phyloP scores from a whole-genome alignment of 2,113 vertebrate species.

The Dascyllus trimaculatus region DNA sequence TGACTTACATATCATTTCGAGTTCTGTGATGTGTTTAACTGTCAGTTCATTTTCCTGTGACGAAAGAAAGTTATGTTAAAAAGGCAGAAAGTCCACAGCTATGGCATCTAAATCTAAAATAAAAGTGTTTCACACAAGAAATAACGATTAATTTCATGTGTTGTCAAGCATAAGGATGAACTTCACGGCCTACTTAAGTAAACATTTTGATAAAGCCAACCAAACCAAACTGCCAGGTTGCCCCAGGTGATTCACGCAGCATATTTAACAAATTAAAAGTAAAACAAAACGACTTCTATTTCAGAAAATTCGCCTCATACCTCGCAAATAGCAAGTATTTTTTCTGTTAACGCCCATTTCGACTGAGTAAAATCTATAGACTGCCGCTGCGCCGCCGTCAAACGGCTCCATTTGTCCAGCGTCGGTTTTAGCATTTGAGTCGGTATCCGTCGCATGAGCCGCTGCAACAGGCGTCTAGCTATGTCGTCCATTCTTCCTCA shows the following conservation, averaged over 20 bases:
- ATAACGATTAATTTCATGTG: too few relatives aligned
- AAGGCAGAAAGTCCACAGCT: background rate
- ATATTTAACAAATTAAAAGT: background rate
- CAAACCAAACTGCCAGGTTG: too few relatives aligned
- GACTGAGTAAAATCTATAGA: slow-evolving; percentile 80
- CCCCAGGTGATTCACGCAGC: too few relatives aligned
- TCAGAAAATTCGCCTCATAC: slow-evolving; percentile 65
- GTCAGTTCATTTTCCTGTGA: slow-evolving; percentile 84
- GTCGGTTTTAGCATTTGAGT: slow-evolving; percentile 68
- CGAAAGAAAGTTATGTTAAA: background rate
- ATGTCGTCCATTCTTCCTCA: slow-evolving; percentile 83
- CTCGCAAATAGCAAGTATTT: slow-evolving; percentile 85
- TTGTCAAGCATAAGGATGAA: too few relatives aligned
- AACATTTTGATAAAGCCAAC: too few relatives aligned
- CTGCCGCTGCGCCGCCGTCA: slow-evolving; percentile 82
- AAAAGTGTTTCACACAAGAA: too few relatives aligned
- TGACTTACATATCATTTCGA: slow-evolving; percentile 93
- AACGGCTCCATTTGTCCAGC: slow-evolving; percentile 87
- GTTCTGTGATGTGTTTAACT: slow-evolving; percentile 85
- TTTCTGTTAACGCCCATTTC: slow-evolving; percentile 83
- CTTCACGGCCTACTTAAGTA: too few relatives aligned
- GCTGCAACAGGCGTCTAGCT: slow-evolving; percentile 82
- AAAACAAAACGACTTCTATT: background rate
- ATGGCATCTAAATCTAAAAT: background rate
- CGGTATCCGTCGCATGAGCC: slow-evolving; percentile 86